These are phyloP conservation scores for Caenorhabditis virilis DNA, from an alignment of 2,888 invertebrate genomes.

Conservation along the genomic window DNA sequence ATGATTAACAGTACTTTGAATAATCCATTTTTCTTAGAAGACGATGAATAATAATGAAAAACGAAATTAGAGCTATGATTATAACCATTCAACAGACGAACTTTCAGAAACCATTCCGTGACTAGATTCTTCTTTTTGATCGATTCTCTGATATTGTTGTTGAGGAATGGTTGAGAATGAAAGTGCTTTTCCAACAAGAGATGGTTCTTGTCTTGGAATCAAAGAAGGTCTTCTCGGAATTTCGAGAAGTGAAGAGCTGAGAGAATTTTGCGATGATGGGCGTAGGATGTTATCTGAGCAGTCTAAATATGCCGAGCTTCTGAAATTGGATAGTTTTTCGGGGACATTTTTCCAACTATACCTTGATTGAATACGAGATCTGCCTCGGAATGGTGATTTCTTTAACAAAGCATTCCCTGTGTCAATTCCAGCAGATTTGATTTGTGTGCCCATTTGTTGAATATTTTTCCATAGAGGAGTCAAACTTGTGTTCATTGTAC, in stretches of 20 bases:
- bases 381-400: conserved; percentile 58
- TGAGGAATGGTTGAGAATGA: conserved; percentile 36
- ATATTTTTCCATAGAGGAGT: conserved; percentile 61
- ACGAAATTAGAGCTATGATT: too few relatives aligned
- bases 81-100: conserved; percentile 51
- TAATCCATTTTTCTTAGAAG: too few relatives aligned
- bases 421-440: conserved; percentile 59
- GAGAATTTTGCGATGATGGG: conserved; percentile 22
- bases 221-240: conserved; percentile 37
- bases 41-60: too few relatives aligned
- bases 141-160: conserved; percentile 34
- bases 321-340: conserved; percentile 6
- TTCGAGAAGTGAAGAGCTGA: conserved; percentile 39
- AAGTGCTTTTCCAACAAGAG: conserved; percentile 40
- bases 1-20: too few relatives aligned
- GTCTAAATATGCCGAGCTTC: conserved; percentile 43
- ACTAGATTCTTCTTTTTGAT: conserved; percentile 36
- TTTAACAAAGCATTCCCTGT: conserved; percentile 54
- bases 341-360: conserved; percentile 20
- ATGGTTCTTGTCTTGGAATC: conserved; percentile 35
- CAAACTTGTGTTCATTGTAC: conserved; percentile 36
- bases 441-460: conserved; percentile 60
- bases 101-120: conserved; percentile 39
- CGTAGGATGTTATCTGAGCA: conserved; percentile 29
- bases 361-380: conserved; percentile 58